Evolutionary conservation across 2,888 invertebrate genomes (phyloP).

Genomic region (Phyto melanocephala): DNA sequence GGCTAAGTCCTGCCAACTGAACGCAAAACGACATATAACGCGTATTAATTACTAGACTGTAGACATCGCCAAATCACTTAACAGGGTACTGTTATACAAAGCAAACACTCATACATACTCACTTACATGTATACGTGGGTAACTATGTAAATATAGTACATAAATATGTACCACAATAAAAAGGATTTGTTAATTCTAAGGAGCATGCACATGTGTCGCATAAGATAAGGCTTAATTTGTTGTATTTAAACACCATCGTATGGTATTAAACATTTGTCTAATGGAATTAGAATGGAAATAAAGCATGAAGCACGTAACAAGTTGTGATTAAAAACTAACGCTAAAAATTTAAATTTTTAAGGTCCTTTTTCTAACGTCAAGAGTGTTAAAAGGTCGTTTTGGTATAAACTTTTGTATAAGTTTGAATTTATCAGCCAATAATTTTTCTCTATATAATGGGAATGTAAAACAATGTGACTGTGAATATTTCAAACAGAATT

Average conservation of each 20-base stretch:
- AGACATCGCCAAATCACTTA: slow-evolving; percentile 10
- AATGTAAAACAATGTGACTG: background rate
- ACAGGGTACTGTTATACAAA: slow-evolving; percentile 15
- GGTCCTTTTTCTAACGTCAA: slow-evolving; percentile 17
- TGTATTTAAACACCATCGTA: slow-evolving; percentile 19
- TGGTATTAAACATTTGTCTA: slow-evolving; percentile 53
- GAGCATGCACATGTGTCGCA: slow-evolving; percentile 44
- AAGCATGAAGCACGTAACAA: slow-evolving; percentile 35
- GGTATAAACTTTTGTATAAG: slow-evolving; percentile 2
- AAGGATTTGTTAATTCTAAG: slow-evolving; percentile 52
- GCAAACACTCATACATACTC: background rate
- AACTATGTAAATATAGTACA: too few relatives aligned
- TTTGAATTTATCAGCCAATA: background rate
- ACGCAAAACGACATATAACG: background rate
- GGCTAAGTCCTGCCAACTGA: background rate
- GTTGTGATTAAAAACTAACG: slow-evolving; percentile 31
- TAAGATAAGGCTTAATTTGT: slow-evolving; percentile 60
- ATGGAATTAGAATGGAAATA: slow-evolving; percentile 62
- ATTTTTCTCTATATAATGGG: background rate
- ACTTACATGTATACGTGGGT: too few relatives aligned
- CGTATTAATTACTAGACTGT: slow-evolving; percentile 37
- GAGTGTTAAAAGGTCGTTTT: slow-evolving; percentile 27
- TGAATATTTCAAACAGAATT: background rate
- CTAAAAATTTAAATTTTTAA: background rate
- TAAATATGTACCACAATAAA: too few relatives aligned